phyloP scores from a whole-genome alignment of 2,113 vertebrate species.

The Xerus inauris region DNA sequence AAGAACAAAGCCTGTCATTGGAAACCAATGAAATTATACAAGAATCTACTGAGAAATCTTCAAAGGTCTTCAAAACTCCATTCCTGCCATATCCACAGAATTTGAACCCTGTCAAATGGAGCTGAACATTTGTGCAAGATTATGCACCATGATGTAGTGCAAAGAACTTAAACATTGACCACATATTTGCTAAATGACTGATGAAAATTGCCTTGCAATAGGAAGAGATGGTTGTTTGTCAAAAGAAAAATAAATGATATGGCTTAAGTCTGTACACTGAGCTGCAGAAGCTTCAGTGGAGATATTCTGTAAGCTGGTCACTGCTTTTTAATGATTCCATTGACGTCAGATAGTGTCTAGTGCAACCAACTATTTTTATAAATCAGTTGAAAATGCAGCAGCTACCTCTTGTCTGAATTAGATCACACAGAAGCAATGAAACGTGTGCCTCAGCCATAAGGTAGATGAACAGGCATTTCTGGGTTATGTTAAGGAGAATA shows the following conservation, averaged over 20 bases:
- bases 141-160: neutral
- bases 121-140: neutral
- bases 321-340: constrained; percentile 65
- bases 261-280: neutral
- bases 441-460: neutral
- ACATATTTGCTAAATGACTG: constrained; percentile 12
- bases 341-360: constrained; percentile 73
- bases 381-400: constrained; percentile 67
- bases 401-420: constrained; percentile 73
- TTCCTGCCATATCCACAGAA: neutral
- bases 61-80: neutral
- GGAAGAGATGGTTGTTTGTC: constrained; percentile 46
- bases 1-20: neutral
- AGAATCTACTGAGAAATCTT: neutral
- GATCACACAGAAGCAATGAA: constrained; percentile 64
- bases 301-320: constrained; percentile 50
- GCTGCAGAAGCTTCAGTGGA: neutral
- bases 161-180: constrained; percentile 18
- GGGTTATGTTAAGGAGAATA: constrained; percentile 45
- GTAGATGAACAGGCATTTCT: constrained; percentile 59
- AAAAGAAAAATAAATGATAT: constrained; percentile 26
- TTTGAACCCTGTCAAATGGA: neutral
- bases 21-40: neutral
- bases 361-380: constrained; percentile 74
- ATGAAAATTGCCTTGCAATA: constrained; percentile 14